Conservation (phyloP, 2,113 vertebrate genomes). For the Tiliqua scincoides region DNA sequence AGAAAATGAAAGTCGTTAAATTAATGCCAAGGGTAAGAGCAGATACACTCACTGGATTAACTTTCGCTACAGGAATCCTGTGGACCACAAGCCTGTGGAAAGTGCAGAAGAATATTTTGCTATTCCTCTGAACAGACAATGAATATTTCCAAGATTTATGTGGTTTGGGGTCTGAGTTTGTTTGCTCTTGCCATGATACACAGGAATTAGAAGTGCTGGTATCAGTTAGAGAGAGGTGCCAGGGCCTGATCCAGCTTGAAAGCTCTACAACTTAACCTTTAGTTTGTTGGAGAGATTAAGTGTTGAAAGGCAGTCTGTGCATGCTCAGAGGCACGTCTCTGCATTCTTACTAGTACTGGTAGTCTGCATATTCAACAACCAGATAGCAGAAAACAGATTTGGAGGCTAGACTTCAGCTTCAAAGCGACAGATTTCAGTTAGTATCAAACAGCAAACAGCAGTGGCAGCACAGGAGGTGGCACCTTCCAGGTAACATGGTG, state of each 20-base stretch:
- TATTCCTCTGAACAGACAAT: neutral
- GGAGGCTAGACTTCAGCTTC: neutral
- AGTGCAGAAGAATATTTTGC: neutral
- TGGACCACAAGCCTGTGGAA: accelerated
- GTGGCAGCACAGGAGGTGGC: neutral
- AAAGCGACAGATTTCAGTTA: neutral
- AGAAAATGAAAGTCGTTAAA: neutral
- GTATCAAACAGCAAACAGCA: neutral
- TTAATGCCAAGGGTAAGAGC: neutral
- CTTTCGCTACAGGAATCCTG: accelerated
- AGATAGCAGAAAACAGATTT: neutral
- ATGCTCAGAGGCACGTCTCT: neutral
- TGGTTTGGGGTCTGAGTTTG: no score
- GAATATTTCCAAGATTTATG: no score
- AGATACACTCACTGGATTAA: accelerated
- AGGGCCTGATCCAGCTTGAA: neutral
- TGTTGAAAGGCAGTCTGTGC: neutral
- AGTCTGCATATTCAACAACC: no score
- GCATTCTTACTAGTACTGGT: neutral
- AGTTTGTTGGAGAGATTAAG: neutral
- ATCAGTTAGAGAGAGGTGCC: neutral
- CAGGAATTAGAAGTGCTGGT: neutral
- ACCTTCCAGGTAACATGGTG: neutral
- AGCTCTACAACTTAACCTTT: neutral
- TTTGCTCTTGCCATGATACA: no score